Conservation (phyloP, 92 coral and sea anemone genomes). For the Porites cylindrica region DNA sequence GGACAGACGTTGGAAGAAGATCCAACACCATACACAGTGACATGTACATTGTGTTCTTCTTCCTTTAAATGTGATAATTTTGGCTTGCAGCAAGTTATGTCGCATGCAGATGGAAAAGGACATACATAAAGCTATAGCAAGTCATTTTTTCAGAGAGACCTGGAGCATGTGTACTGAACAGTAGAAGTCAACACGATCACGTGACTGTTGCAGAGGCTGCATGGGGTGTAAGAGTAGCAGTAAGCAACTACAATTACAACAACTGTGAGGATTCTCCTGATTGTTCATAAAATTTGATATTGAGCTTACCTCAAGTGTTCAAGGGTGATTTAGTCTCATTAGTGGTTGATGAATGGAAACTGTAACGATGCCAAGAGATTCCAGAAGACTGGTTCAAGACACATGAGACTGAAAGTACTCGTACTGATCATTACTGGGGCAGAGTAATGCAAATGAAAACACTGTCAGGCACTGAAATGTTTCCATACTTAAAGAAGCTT, state of each 20-base stretch:
- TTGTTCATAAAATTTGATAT: constrained; percentile 39
- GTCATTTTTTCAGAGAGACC: constrained; percentile 41
- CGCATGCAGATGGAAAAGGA: constrained; percentile 50
- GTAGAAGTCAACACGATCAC: constrained; percentile 54
- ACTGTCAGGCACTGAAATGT: constrained; percentile 52
- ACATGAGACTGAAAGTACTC: constrained; percentile 37
- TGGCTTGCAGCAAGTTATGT: constrained; percentile 43
- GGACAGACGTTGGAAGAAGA: constrained; percentile 52
- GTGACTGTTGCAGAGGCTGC: constrained; percentile 52
- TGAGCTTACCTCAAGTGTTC: constrained; percentile 38
- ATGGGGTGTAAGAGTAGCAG: constrained; percentile 58
- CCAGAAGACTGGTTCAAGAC: constrained; percentile 59
- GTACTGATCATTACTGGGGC: constrained; percentile 56
- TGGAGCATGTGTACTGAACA: constrained; percentile 38
- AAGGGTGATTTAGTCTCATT: constrained; percentile 45
- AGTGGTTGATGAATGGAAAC: constrained; percentile 57
- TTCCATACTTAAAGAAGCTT: constrained; percentile 30
- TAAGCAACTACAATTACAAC: constrained; percentile 39
- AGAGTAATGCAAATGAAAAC: constrained; percentile 47
- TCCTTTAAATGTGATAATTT: constrained; percentile 38
- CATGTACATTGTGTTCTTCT: constrained; percentile 42
- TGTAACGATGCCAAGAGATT: constrained; percentile 50
- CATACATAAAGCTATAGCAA: constrained; percentile 34
- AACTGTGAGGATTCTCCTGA: constrained; percentile 50
- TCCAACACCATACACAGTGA: constrained; percentile 52